These are phyloP conservation scores for Scolanthus callimorphus DNA, from an alignment of 92 coral and sea anemone species.

Conservation along the genomic window DNA sequence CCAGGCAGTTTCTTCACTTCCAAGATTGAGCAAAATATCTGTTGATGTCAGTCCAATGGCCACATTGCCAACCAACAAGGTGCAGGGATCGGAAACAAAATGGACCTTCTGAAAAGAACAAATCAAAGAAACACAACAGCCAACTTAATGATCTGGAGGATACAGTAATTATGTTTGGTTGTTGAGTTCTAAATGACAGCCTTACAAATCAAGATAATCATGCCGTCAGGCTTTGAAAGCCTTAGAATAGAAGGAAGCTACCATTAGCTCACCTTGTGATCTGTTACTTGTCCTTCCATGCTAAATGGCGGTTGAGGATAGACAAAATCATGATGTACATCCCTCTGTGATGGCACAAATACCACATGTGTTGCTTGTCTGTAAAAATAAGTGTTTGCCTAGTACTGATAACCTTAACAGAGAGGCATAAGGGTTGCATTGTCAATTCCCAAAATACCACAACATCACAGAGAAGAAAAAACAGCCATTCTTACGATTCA, in stretches of 20 bases:
- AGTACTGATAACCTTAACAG: no score
- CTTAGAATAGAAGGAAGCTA: no score
- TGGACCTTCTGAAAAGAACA: constrained; percentile 57
- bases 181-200: no score
- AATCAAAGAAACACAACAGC: not conserved
- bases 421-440: no score
- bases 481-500: no score
- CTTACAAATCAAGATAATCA: no score
- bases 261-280: constrained; percentile 46
- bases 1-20: constrained; percentile 95
- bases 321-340: constrained; percentile 84
- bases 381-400: constrained; percentile 7
- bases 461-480: no score
- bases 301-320: constrained; percentile 96
- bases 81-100: constrained; percentile 95
- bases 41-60: constrained; percentile 83
- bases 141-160: no score
- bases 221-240: no score
- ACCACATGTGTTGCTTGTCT: constrained; percentile 75
- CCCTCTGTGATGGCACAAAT: constrained; percentile 92
- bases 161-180: no score
- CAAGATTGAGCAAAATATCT: constrained; percentile 83
- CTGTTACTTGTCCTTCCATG: constrained; percentile 16
- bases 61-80: constrained; percentile 77
- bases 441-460: no score